These are phyloP conservation scores for Sitodiplosis mosellana DNA, from an alignment of 1,140 invertebrate genomes.

Conservation along the genomic window DNA sequence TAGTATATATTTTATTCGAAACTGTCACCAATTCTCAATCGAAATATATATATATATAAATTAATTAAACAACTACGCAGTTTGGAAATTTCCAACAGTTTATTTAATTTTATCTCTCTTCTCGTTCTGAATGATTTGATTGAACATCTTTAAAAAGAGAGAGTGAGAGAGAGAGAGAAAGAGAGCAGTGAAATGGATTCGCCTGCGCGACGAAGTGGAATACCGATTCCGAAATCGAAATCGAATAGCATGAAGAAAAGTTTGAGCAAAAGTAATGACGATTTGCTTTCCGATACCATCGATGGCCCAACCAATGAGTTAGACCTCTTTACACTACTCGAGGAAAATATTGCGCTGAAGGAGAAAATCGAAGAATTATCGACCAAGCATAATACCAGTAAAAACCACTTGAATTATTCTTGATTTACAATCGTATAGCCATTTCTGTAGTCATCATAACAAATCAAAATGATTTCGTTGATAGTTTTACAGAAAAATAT, in stretches of 20 bases:
- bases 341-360: constrained; percentile 22
- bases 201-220: background rate
- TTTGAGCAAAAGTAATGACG: constrained; percentile 19
- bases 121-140: no score
- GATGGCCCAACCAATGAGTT: constrained; percentile 18
- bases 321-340: constrained; percentile 21
- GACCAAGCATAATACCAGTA: constrained; percentile 10
- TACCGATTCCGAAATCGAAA: constrained; percentile 15
- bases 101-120: no score
- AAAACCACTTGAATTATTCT: no score
- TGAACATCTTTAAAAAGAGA: no score
- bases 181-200: background rate
- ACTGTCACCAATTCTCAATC: no score
- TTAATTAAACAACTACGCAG: no score
- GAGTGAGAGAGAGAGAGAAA: no score
- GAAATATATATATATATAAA: no score
- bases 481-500: background rate
- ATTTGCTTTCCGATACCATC: constrained; percentile 20
- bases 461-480: background rate
- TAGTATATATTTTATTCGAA: no score
- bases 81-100: no score
- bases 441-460: background rate
- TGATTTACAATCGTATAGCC: background rate
- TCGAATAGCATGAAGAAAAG: constrained; percentile 17
- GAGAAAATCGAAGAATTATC: constrained; percentile 23